Base-by-base conservation (phyloP, 2,113 vertebrate species). In the Dunckerocampus dactyliophorus region DNA sequence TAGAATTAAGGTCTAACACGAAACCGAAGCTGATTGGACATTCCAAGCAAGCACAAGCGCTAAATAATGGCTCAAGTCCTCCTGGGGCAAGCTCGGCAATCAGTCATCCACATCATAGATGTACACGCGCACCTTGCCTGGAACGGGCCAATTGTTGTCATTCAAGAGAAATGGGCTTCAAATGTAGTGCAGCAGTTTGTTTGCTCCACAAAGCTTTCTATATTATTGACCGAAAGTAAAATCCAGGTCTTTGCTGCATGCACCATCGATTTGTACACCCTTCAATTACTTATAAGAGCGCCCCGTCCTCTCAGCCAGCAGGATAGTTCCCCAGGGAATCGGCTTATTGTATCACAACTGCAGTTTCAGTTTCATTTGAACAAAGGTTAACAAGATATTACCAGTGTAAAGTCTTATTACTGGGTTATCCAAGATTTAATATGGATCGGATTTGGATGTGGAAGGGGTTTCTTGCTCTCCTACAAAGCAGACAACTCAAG, bases 271-370 rank as follows among this genome's bases (percentile, higher is more conserved):
- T 71, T 42, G 21, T 0, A 53, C 58, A 55, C 24, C 61, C 58
- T 6, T 71, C 77, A 57, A 65, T 79, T 67, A 77, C 65, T 82
- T 59, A 82, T 82, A 65, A 76, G 34, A 71, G 59, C 28, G 52
- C 59, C 47, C 1, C 31, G 28, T 43, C 46, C 34, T 50, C 50
- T 45, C 45, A 62, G 50, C 47, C 20, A 21, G 1, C 54, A 54
- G 48, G 28, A 47, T 28, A 48, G 11, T 19, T 17, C 21, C 49
- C 46, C n/a, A 20, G 45, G 50, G 46, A 59, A 21, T 4, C 50
- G 15, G 4, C 21, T 63, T 20, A 45, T 39, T 20, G 3, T n/a
- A 8, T 54, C 7, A 52, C 47, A 54, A 52, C 0, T 22, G 16
- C 47, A 62, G 56, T 51, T 31, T 51, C 6, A 37, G 20, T n/a